A percentile compares a stretch with the other conserved stretches of the same genome.
Conservation (phyloP, 2,888 invertebrate genomes). For the Tenodera sinensis region DNA sequence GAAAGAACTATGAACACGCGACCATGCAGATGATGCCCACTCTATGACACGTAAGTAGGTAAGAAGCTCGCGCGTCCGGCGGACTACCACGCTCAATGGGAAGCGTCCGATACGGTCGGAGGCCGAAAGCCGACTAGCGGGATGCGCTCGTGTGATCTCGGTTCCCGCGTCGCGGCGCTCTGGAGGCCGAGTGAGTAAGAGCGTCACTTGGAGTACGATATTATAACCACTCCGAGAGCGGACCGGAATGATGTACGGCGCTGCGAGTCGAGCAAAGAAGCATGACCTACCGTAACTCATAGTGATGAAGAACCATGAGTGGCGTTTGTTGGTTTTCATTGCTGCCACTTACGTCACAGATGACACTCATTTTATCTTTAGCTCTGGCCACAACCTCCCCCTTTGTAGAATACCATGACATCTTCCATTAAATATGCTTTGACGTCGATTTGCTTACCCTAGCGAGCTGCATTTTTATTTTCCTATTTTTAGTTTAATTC, state of each 20-base stretch:
- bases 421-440: too few relatives aligned
- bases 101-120: background rate
- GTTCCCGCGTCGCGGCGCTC: background rate
- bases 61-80: background rate
- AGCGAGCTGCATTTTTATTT: too few relatives aligned
- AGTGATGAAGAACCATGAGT: background rate
- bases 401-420: too few relatives aligned
- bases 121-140: background rate
- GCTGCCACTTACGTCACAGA: background rate
- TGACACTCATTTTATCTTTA: background rate
- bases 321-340: background rate
- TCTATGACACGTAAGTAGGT: background rate
- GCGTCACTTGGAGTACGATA: background rate
- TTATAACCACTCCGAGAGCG: background rate
- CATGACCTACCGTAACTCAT: background rate
- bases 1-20: background rate
- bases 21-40: background rate
- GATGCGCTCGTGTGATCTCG: background rate
- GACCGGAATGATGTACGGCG: background rate
- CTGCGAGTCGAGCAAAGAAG: background rate
- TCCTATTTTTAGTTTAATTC: too few relatives aligned
- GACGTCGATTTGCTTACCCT: too few relatives aligned
- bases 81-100: background rate
- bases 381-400: background rate
- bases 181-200: background rate